Base-by-base conservation (phyloP, 2,888 invertebrate genomes). In the Tromatobia lineatoria region DNA sequence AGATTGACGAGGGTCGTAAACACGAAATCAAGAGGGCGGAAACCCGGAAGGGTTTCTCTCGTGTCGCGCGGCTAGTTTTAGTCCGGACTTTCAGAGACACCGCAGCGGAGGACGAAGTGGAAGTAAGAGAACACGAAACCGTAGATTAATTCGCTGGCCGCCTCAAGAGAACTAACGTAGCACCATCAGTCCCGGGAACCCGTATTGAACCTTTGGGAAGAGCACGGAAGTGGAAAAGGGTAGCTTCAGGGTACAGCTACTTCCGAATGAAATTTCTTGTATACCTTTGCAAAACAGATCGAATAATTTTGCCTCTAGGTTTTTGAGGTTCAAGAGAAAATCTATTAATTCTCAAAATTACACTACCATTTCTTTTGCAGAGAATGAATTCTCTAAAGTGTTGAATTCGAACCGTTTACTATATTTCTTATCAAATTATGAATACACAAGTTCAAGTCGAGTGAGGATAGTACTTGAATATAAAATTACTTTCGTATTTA, bases 21-120 rank as follows among this genome's bases (percentile, higher is more conserved):
- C 38, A 59, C 57, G 57, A 73, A 73, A 73, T 73, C 73, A 57
- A 59, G 73, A 42, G 59, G 70, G 54, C 34, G 52, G 25, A 54
- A 54, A 54, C 20, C 34, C 70, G 34, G 70, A 20, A 52, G 54
- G 34, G 70, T 15, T 34, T 71, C 54, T 18, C 11, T 3, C 70
- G 54, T 54, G 70, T 57, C 54, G 52, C 70, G 38, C 20, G 18
- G 54, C 54, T 34, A 13, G 38, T 54, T 71, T 23, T 54, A 54
- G 70, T 47, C 38, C 52, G 34, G 54, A 2, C 34, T 38, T 38
- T 34, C 52, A 34, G 52, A 54, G 52, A 54, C 18, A 54, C 54
- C 18, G 10, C 13, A 20, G 54, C 20, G 20, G 38, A 13, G n/a
- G 15, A 42, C 20, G 38, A 38, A 20, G 38, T 45, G 67, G 47